Conservation (phyloP, 2,888 invertebrate species). For the Ceratothoa steindachneri region DNA sequence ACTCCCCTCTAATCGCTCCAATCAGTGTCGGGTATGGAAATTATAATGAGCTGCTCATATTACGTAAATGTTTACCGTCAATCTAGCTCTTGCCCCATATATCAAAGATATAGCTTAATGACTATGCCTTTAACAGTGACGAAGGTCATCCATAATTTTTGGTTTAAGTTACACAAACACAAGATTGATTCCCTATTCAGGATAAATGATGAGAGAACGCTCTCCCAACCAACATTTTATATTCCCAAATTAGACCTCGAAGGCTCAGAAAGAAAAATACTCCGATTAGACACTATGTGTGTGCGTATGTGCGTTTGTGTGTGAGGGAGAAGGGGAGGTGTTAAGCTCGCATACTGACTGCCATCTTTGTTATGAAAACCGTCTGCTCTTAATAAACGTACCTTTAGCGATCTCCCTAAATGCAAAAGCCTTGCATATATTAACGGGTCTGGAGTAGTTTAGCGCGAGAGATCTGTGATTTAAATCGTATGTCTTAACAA, state of each 20-base stretch:
- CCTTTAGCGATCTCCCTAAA: constrained; percentile 1
- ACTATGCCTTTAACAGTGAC: neutral
- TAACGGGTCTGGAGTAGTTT: constrained; percentile 7
- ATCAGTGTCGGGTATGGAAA: neutral
- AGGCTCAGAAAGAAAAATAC: neutral
- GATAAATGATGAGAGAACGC: neutral
- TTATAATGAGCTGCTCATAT: constrained; percentile 3
- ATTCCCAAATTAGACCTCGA: constrained; percentile 5
- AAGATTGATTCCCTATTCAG: neutral
- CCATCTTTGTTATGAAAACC: constrained; percentile 6
- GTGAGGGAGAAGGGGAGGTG: too few species aligned
- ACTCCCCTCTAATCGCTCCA: neutral
- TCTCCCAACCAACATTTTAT: neutral
- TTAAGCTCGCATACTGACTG: constrained; percentile 5
- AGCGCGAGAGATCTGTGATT: constrained; percentile 6
- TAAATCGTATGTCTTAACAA: constrained; percentile 5
- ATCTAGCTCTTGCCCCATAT: neutral
- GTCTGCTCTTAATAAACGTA: constrained; percentile 12
- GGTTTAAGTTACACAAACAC: neutral
- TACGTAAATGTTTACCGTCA: neutral
- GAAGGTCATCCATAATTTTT: neutral
- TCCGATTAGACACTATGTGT: too few species aligned
- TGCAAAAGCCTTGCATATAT: constrained; percentile 10
- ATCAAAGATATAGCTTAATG: neutral
- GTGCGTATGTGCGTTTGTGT: too few species aligned